Base-by-base conservation (phyloP, 2,888 invertebrate genomes). In the Lithophane ornitopus region DNA sequence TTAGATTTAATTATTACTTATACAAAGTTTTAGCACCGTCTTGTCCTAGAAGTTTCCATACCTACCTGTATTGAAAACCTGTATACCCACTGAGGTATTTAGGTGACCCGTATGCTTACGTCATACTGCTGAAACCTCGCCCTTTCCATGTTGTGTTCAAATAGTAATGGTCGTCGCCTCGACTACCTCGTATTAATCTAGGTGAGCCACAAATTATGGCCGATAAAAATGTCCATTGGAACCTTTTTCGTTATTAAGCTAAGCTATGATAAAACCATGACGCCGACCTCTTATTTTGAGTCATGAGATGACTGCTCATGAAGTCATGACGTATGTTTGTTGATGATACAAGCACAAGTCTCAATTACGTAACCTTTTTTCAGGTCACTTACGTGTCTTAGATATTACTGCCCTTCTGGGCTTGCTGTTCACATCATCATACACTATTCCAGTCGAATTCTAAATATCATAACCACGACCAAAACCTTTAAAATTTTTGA, bases 101-200 rank as follows among this genome's bases (percentile, higher is more conserved):
- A 75, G 71, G 75, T 82, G 74, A 77, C 76, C 78, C 59, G 62
- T 77, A 56, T 69, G 74, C 34, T 87, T 65, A 85, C 87, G 88
- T 87, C 87, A 87, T 68, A 70, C 78, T 79, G 80, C 86, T 73
- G 82, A 87, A 81, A 74, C 70, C 70, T 87, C 85, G 86, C 82
- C 86, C 84, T 85, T 86, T 87, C 52, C 76, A 63, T 74, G 85
- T 71, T 81, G 71, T 83, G 74, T 12, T 74, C 41, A 56, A 58
- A 68, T 71, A 49, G 19, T 59, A 70, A 63, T 59, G 39, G 6
- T 41, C 56, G 52, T 70, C 49, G 66, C 72, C 65, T 56, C 62
- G 61, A 49, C 62, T 69, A 74, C 73, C 59, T 75, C 63, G 63
- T 73, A 28, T 63, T 71, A 69, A 84, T 80, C 62, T 54, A 67